phyloP scores from a whole-genome alignment of 2,113 vertebrate species.

The Sinocyclocheilus rhinocerous region DNA sequence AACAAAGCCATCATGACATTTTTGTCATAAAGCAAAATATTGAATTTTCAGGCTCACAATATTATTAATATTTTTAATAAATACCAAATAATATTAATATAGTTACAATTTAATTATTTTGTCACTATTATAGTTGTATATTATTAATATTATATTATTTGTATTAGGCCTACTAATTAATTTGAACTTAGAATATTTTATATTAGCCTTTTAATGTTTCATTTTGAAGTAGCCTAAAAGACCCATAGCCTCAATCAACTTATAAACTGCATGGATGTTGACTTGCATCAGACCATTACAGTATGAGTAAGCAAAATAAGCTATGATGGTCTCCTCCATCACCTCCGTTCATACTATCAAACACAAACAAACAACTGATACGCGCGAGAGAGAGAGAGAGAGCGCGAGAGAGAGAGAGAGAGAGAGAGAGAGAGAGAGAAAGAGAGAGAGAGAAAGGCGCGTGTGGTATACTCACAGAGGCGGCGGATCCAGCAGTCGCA shows the following conservation, averaged over 20 bases:
- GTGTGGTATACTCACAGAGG: constrained; percentile 69
- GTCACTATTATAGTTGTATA: neutral
- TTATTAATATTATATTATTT: neutral
- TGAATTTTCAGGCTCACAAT: neutral
- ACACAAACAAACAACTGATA: constrained; percentile 15
- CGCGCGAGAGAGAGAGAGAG: neutral
- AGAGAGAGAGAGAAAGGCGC: constrained; percentile 5
- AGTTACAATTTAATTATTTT: neutral
- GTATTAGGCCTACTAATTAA: neutral
- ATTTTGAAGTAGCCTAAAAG: neutral
- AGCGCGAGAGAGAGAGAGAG: constrained; percentile 37
- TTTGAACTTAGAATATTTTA: neutral
- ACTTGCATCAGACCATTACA: constrained; percentile 22
- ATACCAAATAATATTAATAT: neutral
- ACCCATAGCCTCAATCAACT: neutral
- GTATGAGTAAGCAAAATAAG: constrained; percentile 69
- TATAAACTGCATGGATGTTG: neutral
- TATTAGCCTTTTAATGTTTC: neutral
- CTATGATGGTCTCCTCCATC: neutral
- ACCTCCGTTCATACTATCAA: neutral
- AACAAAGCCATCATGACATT: neutral
- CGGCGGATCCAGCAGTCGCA: constrained; percentile 71
- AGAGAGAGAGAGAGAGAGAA: constrained; percentile 18
- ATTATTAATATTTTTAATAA: neutral
- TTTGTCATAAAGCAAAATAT: neutral